Conservation (phyloP, 2,888 invertebrate genomes). For the Bimastos eiseni region DNA sequence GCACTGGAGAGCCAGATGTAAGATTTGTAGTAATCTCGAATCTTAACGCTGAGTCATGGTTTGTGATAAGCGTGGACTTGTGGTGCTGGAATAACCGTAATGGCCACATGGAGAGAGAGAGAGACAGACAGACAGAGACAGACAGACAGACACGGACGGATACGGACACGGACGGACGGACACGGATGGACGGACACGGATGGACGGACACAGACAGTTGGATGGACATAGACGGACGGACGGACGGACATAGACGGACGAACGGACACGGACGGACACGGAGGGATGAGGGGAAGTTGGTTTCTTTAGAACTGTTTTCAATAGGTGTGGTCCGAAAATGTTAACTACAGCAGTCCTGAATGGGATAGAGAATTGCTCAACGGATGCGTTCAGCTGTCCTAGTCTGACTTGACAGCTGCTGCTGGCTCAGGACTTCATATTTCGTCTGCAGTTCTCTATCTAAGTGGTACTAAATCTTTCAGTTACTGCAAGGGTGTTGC, state of each 20-base stretch:
- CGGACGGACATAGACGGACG: too few species aligned
- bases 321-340: conserved; percentile 13
- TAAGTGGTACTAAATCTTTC: background rate
- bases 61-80: background rate
- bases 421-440: background rate
- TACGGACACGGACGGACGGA: too few species aligned
- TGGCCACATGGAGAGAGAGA: background rate
- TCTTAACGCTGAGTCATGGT: background rate
- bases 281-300: background rate
- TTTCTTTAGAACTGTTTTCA: background rate
- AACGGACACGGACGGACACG: too few species aligned
- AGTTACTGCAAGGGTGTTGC: background rate
- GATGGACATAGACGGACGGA: too few species aligned
- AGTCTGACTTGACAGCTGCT: background rate
- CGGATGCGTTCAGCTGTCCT: background rate
- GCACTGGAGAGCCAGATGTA: background rate
- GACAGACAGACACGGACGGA: too few species aligned
- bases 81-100: background rate
- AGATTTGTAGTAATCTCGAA: background rate
- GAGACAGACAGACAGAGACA: background rate
- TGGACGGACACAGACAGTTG: background rate
- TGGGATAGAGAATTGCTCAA: background rate
- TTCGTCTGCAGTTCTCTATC: background rate
- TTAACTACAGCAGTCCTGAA: background rate
- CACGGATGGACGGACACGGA: too few species aligned